Base-by-base conservation (phyloP, 2,797 vertebrate species). In the Graptemys geographica region DNA sequence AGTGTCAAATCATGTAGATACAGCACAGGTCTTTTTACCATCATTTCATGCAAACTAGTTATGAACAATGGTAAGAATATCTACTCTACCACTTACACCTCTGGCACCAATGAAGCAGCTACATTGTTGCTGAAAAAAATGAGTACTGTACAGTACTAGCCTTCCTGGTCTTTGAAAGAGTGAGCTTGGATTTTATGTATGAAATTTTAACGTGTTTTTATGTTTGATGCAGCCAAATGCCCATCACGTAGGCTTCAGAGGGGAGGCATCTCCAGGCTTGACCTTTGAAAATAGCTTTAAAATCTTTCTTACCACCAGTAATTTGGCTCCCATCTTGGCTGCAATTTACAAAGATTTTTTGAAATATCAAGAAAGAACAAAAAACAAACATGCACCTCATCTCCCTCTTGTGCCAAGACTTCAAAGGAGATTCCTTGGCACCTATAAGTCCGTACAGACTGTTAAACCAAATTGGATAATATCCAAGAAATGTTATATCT, bases 251-350 rank as follows among this genome's bases (percentile, higher is more conserved):
- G 78, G 59, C 65, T 69, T 95, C 53, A 56, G 55, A 84, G 55
- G 84, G 49, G 79, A 23, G 53, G 87, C 93, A 44, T 2, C 53
- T 94, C 55, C 33, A 33, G 33, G 28, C 92, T 94, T 89, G 57
- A 93, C 91, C 83, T 91, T 0, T 87, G 82, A 91, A 92, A 87
- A 92, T 89, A 94, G 59, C 94, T 96, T 86, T 88, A 33, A 95
- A 96, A 90, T 84, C 81, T 59, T 93, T 21, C 65, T 57, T 92
- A 49, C 41, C 37, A 59, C 78, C 92, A 93, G 51, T 31, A 41
- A 91, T 96, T 87, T 89, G 10, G 33, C 83, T 92, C 49, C 23
- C 81, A 92, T 83, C 51, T 53, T 89, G 53, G 9, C 41, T 81
- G 57, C 92, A 82, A 27, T 83, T 87, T 91, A 95, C 86, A 83